A percentile compares a stretch with the other conserved stretches of the same genome.
Evolutionary conservation across 2,888 invertebrate species (phyloP).

Genomic region (Drosophila mettleri): DNA sequence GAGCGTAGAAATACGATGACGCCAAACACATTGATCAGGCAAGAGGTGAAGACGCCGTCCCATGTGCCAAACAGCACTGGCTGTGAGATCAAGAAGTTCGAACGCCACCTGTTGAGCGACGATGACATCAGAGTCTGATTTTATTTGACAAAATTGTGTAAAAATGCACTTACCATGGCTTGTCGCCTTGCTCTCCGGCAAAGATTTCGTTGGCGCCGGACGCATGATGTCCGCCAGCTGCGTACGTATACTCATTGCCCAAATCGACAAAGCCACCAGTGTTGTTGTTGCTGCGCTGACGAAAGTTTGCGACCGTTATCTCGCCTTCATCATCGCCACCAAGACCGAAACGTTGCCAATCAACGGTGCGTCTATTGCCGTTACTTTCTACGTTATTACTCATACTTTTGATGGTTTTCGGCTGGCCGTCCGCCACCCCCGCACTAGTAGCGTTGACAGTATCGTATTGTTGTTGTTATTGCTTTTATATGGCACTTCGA

Average conservation of each 20-base stretch:
- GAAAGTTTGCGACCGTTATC: conserved; percentile 85
- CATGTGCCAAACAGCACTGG: conserved; percentile 97
- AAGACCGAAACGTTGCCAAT: conserved; percentile 83
- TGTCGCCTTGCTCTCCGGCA: conserved; percentile 93
- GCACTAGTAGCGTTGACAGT: conserved; percentile 21
- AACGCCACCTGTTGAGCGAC: conserved; percentile 92
- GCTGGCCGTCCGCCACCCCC: conserved; percentile 26
- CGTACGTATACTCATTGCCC: conserved; percentile 90
- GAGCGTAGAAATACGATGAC: conserved; percentile 98
- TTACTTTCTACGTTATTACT: conserved; percentile 69
- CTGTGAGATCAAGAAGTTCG: conserved; percentile 98
- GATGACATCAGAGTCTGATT: neutral
- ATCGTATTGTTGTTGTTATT: conserved; percentile 17
- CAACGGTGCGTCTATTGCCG: conserved; percentile 77
- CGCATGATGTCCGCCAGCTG: conserved; percentile 92
- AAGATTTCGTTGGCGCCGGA: conserved; percentile 96
- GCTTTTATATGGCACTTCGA: conserved; percentile 17
- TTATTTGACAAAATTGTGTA: neutral
- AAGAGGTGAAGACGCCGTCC: conserved; percentile 98
- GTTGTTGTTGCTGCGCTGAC: conserved; percentile 86
- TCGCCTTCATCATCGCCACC: conserved; percentile 84
- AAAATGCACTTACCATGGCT: conserved; percentile 81
- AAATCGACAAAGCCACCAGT: conserved; percentile 92
- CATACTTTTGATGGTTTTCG: conserved; percentile 47
- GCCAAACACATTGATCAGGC: conserved; percentile 99